phyloP scores from a whole-genome alignment of 2,888 invertebrate species.

The Drosophila formosana region DNA sequence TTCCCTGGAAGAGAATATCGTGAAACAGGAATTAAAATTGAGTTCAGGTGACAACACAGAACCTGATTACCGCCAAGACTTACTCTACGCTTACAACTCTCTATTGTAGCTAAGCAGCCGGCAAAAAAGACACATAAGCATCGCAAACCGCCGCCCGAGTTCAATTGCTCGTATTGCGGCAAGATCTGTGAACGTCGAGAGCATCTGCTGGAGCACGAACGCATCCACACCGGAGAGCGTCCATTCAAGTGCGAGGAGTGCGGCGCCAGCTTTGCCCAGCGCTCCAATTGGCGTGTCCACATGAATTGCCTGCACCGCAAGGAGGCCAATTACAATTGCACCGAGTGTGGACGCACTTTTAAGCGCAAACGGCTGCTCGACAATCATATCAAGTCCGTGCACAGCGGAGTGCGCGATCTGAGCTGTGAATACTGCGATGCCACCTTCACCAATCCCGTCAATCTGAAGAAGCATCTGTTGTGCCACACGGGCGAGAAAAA shows the following conservation, averaged over 20 bases:
- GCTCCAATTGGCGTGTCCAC: slow-evolving; percentile 93
- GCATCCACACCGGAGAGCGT: slow-evolving; percentile 92
- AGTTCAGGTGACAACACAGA: not conserved
- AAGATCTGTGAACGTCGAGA: slow-evolving; percentile 87
- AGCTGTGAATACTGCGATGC: slow-evolving; percentile 91
- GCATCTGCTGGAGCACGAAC: slow-evolving; percentile 92
- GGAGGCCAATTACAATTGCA: slow-evolving; percentile 89
- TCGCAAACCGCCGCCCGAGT: not conserved
- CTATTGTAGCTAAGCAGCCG: not conserved
- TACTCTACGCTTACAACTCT: not conserved
- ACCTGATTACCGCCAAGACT: too few species aligned
- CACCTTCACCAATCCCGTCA: slow-evolving; percentile 93
- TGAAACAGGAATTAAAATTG: not conserved
- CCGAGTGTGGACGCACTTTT: slow-evolving; percentile 90
- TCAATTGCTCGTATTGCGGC: slow-evolving; percentile 28
- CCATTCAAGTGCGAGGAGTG: slow-evolving; percentile 93
- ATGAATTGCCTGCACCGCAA: slow-evolving; percentile 92
- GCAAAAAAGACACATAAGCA: not conserved
- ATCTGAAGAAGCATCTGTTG: slow-evolving; percentile 90
- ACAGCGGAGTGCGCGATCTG: slow-evolving; percentile 92
- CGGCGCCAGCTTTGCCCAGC: slow-evolving; percentile 92
- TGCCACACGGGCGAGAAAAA: slow-evolving; percentile 93
- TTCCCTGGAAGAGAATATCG: not conserved
- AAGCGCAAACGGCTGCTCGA: slow-evolving; percentile 89
- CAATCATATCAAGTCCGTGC: slow-evolving; percentile 92